Evolutionary conservation across 2,797 vertebrate species (phyloP).

Genomic region (Macropus fuliginosus): DNA sequence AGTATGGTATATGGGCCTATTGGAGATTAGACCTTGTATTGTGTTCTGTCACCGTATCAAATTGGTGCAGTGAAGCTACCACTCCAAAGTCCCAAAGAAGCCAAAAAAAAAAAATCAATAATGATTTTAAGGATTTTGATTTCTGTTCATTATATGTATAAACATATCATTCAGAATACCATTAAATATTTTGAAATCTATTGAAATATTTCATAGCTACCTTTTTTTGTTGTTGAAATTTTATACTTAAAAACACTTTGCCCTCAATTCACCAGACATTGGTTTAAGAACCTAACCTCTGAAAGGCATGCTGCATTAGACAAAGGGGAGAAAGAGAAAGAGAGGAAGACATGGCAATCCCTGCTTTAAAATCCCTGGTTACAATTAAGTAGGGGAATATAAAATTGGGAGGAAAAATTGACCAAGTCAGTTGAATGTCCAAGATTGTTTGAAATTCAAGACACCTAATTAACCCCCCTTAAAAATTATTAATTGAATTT

Average conservation of each 20-base stretch:
- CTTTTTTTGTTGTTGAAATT: not conserved
- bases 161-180: not conserved
- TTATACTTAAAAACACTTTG: not conserved
- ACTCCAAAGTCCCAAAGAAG: not conserved
- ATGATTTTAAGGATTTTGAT: not conserved
- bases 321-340: not conserved
- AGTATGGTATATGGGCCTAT: not conserved
- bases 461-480: not conserved
- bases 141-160: not conserved
- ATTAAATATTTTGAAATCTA: not conserved
- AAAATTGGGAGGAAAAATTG: not conserved
- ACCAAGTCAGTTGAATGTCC: not conserved
- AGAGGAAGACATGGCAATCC: not conserved
- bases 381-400: not conserved
- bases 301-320: not conserved
- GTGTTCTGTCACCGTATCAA: not conserved
- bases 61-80: not conserved
- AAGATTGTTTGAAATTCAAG: not conserved
- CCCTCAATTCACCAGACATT: not conserved
- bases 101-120: not conserved
- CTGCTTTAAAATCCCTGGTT: not conserved
- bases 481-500: not conserved
- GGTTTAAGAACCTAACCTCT: not conserved
- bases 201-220: not conserved
- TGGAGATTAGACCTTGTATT: not conserved